Percentiles rank a stretch among this genome's conserved stretches.
Evolutionary conservation across 1,140 invertebrate genomes (phyloP).

Genomic region (Drosophila sturtevanti): DNA sequence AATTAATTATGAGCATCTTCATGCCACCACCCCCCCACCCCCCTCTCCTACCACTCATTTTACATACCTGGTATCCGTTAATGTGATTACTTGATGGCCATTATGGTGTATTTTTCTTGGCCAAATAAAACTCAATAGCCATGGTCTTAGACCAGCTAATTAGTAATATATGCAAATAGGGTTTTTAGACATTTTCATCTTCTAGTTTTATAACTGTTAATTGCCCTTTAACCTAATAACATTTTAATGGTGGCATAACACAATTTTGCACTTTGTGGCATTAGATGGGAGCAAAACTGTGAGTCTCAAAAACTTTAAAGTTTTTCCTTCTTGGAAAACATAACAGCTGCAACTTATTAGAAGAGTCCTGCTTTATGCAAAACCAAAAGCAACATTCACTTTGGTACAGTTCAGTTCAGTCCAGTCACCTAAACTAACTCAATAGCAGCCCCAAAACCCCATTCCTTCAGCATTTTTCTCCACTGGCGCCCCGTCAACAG

Average conservation of each 20-base stretch:
- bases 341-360: slow-evolving; percentile 77
- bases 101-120: slow-evolving; percentile 12
- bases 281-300: slow-evolving; percentile 27
- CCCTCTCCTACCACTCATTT: not conserved
- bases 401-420: slow-evolving; percentile 11
- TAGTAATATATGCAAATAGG: slow-evolving; percentile 69
- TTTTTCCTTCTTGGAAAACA: slow-evolving; percentile 27
- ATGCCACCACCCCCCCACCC: not conserved
- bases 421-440: not conserved
- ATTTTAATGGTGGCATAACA: slow-evolving; percentile 68
- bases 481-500: slow-evolving; percentile 18
- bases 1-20: slow-evolving; percentile 55
- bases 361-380: slow-evolving; percentile 69
- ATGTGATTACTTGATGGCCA: not conserved
- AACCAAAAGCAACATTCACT: slow-evolving; percentile 71
- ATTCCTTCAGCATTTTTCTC: too few species aligned
- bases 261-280: slow-evolving; percentile 68
- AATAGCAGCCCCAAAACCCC: too few species aligned
- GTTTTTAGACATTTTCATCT: slow-evolving; percentile 35
- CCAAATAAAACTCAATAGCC: slow-evolving; percentile 63
- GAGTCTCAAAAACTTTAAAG: not conserved
- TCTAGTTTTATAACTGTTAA: slow-evolving; percentile 64
- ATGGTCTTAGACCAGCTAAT: slow-evolving; percentile 56
- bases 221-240: slow-evolving; percentile 71
- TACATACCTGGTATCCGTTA: too few species aligned